Evolutionary conservation across 2,113 vertebrate genomes (phyloP).

Genomic region (Ciconia maguari): DNA sequence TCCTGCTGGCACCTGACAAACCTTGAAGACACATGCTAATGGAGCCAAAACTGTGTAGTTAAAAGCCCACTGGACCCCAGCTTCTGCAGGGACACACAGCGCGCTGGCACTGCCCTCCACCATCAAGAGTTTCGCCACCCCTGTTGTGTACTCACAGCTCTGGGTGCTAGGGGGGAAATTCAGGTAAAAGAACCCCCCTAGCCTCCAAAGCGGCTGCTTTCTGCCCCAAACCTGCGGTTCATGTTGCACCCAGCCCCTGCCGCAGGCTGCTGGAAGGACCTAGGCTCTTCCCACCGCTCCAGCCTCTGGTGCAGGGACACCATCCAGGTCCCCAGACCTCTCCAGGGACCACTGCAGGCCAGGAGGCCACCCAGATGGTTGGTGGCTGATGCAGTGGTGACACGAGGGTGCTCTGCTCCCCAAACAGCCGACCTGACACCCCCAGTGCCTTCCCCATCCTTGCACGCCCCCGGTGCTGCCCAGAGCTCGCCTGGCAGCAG

Average conservation of each 20-base stretch:
- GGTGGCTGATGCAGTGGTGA: background rate
- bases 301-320: fast-evolving
- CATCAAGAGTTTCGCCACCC: fast-evolving
- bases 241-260: background rate
- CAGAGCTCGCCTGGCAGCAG: background rate
- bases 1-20: background rate
- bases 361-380: background rate
- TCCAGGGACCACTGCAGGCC: background rate
- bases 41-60: fast-evolving
- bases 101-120: background rate
- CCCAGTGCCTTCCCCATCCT: background rate
- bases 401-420: background rate
- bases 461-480: background rate
- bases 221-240: background rate
- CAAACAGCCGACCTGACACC: fast-evolving
- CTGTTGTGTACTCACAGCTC: fast-evolving
- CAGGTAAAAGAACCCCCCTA: background rate
- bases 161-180: background rate
- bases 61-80: background rate
- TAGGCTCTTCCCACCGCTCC: fast-evolving
- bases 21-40: fast-evolving
- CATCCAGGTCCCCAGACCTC: background rate
- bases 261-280: background rate
- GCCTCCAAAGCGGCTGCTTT: background rate
- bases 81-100: fast-evolving